These are phyloP conservation scores for Ptilodon capucinus DNA, from an alignment of 2,888 invertebrate species.

Conservation along the genomic window DNA sequence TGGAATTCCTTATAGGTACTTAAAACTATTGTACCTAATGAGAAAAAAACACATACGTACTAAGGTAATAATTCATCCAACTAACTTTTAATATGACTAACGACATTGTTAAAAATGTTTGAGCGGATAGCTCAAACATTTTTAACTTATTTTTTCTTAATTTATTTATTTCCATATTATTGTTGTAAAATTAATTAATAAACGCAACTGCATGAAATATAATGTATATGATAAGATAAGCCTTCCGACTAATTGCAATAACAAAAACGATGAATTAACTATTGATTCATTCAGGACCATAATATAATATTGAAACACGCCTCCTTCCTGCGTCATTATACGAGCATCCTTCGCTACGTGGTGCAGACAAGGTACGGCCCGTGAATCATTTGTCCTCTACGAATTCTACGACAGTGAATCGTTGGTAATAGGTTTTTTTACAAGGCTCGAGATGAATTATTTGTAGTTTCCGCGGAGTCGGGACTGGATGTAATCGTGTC, in stretches of 20 bases:
- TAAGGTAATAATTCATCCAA: not conserved
- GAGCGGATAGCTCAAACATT: no score
- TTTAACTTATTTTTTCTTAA: no score
- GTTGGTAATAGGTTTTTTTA: constrained; percentile 6
- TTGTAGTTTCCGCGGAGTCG: not conserved
- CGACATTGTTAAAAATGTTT: not conserved
- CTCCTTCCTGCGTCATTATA: constrained; percentile 1
- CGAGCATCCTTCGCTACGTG: not conserved
- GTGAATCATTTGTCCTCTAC: constrained; percentile 15
- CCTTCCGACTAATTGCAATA: no score
- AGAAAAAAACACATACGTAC: not conserved
- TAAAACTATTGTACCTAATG: not conserved
- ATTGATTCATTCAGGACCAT: constrained; percentile 12
- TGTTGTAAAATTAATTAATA: no score
- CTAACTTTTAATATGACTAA: not conserved
- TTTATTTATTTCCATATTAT: no score
- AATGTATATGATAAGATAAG: no score
- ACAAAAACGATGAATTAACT: constrained; percentile 5
- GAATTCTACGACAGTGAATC: constrained; percentile 4
- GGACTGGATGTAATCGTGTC: not conserved
- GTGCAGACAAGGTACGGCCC: not conserved
- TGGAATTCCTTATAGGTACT: not conserved
- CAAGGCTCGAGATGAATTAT: not conserved
- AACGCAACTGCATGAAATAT: no score
- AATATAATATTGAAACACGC: no score